Base-by-base conservation (phyloP, 2,888 invertebrate genomes). In the Agrochola circellaris region DNA sequence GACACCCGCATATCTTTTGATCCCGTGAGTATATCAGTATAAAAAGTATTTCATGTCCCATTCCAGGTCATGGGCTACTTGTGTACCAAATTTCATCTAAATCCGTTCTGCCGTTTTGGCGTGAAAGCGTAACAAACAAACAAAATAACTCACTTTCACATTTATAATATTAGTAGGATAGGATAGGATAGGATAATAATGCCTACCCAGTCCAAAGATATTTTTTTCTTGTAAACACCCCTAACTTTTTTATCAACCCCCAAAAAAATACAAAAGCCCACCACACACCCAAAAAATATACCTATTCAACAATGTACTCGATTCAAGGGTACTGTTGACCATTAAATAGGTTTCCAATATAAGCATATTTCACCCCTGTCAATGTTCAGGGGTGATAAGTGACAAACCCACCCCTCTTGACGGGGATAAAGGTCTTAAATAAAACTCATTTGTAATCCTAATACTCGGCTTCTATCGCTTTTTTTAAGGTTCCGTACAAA, bases 301-400 rank as follows among this genome's bases (percentile, higher is more conserved):
- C 20, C 45, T n/a, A 66, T 60, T 45, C 51, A 9, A 26, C 69
- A 34, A 60, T 51, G 38, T 48, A 65, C 64, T 61, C 26, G 1
- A 42, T 56, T 72, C 64, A 69, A 82, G 83, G 54, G 38, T 17
- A 17, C 45, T 45, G 38, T 58, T 74, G 64, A 78, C 56, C 82
- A 60, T 61, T 48, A 81, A 51, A 67, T 48, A 51, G 67, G 56
- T 34, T 73, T 45, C 61, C 60, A 73, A 75, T 79, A 75, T 75
- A 75, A 60, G 69, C 69, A 73, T 83, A 73, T 83, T 83, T 83
- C 70, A 83, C 66, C 75, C 67, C 66, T 68, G 75, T 83, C 84
- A 83, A 75, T 79, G 66, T 70, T 62, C 26, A 56, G 51, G 48
- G 73, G 73, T 83, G 75, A 83, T 79, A 79, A 83, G 79, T 83